Evolutionary conservation across 2,797 vertebrate species (phyloP), one percentile per base, ranked within the genome.

Genomic region (Anisognathus igniventris): DNA sequence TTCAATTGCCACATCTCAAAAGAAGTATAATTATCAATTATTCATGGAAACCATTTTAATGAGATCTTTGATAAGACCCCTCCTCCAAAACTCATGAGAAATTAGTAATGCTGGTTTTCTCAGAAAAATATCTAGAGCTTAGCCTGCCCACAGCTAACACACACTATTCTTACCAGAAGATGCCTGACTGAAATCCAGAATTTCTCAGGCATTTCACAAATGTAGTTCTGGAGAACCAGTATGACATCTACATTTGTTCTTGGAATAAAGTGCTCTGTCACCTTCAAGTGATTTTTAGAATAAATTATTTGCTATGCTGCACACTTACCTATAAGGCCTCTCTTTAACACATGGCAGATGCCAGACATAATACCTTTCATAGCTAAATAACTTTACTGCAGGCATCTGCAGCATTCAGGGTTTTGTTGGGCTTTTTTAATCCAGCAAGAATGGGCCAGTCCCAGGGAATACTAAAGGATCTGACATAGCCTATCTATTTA

Each of bases 41-140:
- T 93, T 96, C 53, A 85, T 74, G 65, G 39, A 56, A 96, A 78
- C 50, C 37, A 95, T 91, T 96, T 92, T 94, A 94, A 95, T 74
- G 45, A 95, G 78, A 48, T 73, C 47, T 88, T 71, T 61, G 33
- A 19, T 68, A 94, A 91, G 80, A 95, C 25, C 12, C 65, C 77
- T 75, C 80, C 94, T 90, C 67, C 62, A 90, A 92, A 96, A 95
- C 88, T 94, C 67, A 61, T 66, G 28, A 94, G 44, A 85, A 95
- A 96, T 92, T 81, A 95, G 77, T 50, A 88, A 76, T 56, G 58
- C 51, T 76, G 1, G 2, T 81, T 89, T 57, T 77, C 58, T 45
- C 42, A 83, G 57, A 88, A 74, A 65, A 92, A 90, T 27, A 68
- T 48, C 60, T 79, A 39, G 47, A 88, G 57, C 64, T 75, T 85